Conservation (phyloP, 2,888 invertebrate species). For the Nephrotoma appendiculata region DNA sequence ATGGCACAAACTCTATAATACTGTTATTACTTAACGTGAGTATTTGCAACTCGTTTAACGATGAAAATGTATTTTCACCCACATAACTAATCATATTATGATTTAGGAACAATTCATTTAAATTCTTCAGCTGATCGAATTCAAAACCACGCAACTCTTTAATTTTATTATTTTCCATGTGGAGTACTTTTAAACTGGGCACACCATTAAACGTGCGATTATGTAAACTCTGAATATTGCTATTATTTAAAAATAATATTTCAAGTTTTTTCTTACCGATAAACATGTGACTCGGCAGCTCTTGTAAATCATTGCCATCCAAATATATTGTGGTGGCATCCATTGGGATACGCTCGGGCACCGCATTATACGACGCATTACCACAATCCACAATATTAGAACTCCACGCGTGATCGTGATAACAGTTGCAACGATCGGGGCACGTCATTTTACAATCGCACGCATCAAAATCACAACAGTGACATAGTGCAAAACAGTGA, state of each 20-base stretch:
- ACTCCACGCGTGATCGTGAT: conserved; percentile 74
- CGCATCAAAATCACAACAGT: conserved; percentile 81
- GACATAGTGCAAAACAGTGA: conserved; percentile 73
- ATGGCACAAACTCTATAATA: conserved; percentile 61
- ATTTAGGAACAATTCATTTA: conserved; percentile 61
- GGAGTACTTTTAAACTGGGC: conserved; percentile 53
- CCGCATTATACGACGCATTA: conserved; percentile 52
- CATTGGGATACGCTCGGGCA: conserved; percentile 73
- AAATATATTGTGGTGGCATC: conserved; percentile 78
- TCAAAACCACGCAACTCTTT: conserved; percentile 59
- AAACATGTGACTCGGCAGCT: conserved; percentile 71
- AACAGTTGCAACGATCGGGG: conserved; percentile 73
- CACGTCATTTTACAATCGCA: conserved; percentile 89
- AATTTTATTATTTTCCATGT: conserved; percentile 62
- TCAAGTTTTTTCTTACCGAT: conserved; percentile 72
- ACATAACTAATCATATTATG: conserved; percentile 60
- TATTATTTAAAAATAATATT: conserved; percentile 63
- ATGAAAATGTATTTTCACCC: conserved; percentile 61
- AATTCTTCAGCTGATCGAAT: conserved; percentile 57
- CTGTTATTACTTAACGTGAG: conserved; percentile 63
- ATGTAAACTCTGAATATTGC: conserved; percentile 58
- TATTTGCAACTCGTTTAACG: conserved; percentile 54
- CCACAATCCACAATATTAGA: conserved; percentile 76
- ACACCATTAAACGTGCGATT: conserved; percentile 74
- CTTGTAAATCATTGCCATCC: conserved; percentile 65